These are phyloP conservation scores for Amphipoea lucens DNA, from an alignment of 2,888 invertebrate species.

Conservation along the genomic window DNA sequence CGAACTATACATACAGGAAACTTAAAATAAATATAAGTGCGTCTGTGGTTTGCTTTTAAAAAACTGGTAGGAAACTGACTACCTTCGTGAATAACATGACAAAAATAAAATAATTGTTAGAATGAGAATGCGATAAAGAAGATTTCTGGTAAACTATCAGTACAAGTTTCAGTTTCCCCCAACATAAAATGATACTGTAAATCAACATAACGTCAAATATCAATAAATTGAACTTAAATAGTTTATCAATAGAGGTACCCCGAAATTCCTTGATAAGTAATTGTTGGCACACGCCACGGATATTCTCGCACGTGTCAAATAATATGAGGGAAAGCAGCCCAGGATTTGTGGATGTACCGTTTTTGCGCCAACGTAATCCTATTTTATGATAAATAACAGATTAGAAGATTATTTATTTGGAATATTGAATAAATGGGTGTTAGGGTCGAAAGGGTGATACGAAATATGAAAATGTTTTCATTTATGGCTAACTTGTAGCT, in stretches of 20 bases:
- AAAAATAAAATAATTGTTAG: not conserved
- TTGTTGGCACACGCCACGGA: constrained; percentile 78
- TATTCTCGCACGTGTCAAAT: constrained; percentile 75
- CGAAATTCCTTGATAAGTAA: constrained; percentile 77
- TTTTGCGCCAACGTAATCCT: constrained; percentile 61
- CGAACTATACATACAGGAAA: not conserved
- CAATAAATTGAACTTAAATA: constrained; percentile 53
- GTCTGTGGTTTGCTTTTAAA: not conserved
- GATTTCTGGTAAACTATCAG: not conserved
- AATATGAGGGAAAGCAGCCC: constrained; percentile 47
- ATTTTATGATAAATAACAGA: constrained; percentile 66
- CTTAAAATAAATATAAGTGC: not conserved
- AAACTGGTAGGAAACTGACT: not conserved
- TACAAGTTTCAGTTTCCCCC: not conserved
- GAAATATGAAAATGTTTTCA: constrained; percentile 1
- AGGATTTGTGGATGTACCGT: constrained; percentile 43
- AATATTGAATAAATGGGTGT: constrained; percentile 48
- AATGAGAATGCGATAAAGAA: not conserved
- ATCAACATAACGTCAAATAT: constrained; percentile 43
- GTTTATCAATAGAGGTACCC: constrained; percentile 55
- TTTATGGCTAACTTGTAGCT: not conserved
- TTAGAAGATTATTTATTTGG: constrained; percentile 63
- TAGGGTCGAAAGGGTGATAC: constrained; percentile 46
- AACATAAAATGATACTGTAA: not conserved
- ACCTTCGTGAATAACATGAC: not conserved